Percentiles rank a stretch among this genome's conserved stretches.
Conservation (phyloP, 1,140 invertebrate species). For the Drosophila burlai region DNA sequence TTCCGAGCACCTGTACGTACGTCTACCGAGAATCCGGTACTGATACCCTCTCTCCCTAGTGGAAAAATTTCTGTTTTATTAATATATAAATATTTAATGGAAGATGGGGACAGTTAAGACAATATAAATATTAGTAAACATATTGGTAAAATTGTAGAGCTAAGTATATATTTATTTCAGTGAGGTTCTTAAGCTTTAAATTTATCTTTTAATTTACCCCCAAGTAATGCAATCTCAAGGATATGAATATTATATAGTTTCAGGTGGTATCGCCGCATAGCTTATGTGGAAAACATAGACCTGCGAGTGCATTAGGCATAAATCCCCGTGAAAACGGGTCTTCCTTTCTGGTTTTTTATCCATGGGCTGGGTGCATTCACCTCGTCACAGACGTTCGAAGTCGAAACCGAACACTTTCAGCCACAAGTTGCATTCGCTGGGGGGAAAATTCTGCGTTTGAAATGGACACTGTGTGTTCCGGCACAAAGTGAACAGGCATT, state of each 20-base stretch:
- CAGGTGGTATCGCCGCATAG: background rate
- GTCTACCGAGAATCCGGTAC: background rate
- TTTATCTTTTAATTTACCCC: too few relatives aligned
- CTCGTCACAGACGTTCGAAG: slow-evolving; percentile 4
- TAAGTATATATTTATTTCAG: too few relatives aligned
- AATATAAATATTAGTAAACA: too few relatives aligned
- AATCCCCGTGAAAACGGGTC: background rate
- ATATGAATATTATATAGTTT: background rate
- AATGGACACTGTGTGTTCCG: slow-evolving; percentile 15
- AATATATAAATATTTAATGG: background rate
- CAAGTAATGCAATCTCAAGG: too few relatives aligned
- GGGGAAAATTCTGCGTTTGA: slow-evolving; percentile 26
- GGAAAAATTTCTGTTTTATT: background rate
- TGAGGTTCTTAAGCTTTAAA: too few relatives aligned
- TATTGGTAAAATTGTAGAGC: too few relatives aligned
- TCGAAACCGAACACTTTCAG: slow-evolving; percentile 15
- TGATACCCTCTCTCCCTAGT: background rate
- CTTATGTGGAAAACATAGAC: background rate
- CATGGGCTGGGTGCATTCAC: slow-evolving; percentile 17
- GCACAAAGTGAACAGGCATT: background rate
- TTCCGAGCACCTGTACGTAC: slow-evolving; percentile 1
- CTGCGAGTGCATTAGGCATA: background rate
- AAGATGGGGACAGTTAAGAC: background rate
- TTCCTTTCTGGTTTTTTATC: background rate
- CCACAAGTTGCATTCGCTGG: slow-evolving; percentile 4